A percentile compares a stretch with the other conserved stretches of the same genome.
These are phyloP conservation scores for Phalera bucephala DNA, from an alignment of 2,888 invertebrate species.

Conservation along the genomic window DNA sequence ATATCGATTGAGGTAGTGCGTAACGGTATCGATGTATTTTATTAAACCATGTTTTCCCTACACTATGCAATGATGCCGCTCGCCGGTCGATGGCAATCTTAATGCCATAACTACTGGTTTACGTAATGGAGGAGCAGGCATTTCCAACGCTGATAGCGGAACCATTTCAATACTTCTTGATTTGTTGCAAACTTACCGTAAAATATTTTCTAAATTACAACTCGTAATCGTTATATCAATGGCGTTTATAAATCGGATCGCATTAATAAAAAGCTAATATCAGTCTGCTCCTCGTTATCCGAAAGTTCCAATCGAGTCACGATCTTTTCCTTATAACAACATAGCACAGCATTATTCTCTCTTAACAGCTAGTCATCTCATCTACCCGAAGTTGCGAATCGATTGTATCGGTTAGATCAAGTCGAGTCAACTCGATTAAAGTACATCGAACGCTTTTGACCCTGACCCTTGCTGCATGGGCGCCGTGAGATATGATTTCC, in stretches of 20 bases:
- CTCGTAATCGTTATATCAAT: constrained; percentile 3
- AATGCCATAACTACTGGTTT: constrained; percentile 52
- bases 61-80: constrained; percentile 39
- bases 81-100: constrained; percentile 58
- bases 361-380: constrained; percentile 37
- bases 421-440: constrained; percentile 42
- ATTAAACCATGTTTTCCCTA: constrained; percentile 48
- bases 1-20: constrained; percentile 50
- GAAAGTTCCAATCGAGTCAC: constrained; percentile 36
- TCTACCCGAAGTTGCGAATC: constrained; percentile 44
- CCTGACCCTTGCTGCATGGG: constrained; percentile 44
- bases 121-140: constrained; percentile 62
- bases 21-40: constrained; percentile 52
- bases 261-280: constrained; percentile 19
- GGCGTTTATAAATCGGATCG: constrained; percentile 5
- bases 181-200: constrained; percentile 22
- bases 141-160: constrained; percentile 28
- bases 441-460: constrained; percentile 56
- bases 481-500: constrained; percentile 46
- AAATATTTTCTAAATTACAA: constrained; percentile 11
- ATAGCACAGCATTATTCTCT: constrained; percentile 33
- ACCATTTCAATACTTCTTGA: constrained; percentile 2
- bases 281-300: constrained; percentile 19
- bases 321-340: constrained; percentile 33
- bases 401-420: constrained; percentile 46